phyloP scores from a whole-genome alignment of 2,797 vertebrate species.

The Hypotaenidia philippensis region DNA sequence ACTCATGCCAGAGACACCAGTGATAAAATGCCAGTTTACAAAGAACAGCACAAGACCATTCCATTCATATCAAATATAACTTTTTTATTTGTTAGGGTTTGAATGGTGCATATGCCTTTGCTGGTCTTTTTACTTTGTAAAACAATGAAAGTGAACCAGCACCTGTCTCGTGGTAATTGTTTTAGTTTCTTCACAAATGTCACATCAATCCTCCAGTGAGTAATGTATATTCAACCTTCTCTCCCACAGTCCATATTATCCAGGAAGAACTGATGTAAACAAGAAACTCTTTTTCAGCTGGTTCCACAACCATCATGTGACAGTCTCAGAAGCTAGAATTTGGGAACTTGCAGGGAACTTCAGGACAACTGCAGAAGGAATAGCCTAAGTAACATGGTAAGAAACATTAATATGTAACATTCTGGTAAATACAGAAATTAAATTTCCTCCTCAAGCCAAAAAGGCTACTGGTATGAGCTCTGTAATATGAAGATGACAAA shows the following conservation, averaged over 20 bases:
- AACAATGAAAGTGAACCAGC: not conserved
- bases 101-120: not conserved
- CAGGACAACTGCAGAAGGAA: not conserved
- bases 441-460: not conserved
- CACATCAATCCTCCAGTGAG: not conserved
- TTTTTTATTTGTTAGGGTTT: not conserved
- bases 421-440: not conserved
- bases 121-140: not conserved
- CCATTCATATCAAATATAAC: not conserved
- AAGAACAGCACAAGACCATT: not conserved
- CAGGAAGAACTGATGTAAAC: slow-evolving; percentile 11
- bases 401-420: not conserved
- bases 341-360: not conserved
- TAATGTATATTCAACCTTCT: slow-evolving; percentile 23
- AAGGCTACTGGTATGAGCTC: not conserved
- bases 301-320: not conserved
- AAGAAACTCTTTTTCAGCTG: not conserved
- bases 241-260: not conserved
- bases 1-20: not conserved
- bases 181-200: slow-evolving; percentile 22
- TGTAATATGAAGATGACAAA: not conserved
- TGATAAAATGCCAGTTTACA: not conserved
- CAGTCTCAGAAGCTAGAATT: not conserved
- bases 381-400: not conserved
- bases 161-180: not conserved